Evolutionary conservation across 2,113 vertebrate species (phyloP), one percentile per base, ranked within the genome.

Genomic region (Siphamia tubifer): DNA sequence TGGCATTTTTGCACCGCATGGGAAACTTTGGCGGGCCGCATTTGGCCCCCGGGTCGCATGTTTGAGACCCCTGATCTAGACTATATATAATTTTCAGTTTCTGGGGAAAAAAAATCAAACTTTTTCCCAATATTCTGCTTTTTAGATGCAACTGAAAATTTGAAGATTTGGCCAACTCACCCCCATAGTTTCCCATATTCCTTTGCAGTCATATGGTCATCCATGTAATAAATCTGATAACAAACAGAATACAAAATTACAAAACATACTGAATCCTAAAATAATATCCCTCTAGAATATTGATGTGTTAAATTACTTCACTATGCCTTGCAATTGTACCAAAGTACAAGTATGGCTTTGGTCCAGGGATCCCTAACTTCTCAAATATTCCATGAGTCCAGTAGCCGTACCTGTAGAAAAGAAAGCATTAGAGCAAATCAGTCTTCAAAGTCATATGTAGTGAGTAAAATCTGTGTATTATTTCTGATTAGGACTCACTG

Each of bases 131-230:
- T n/a, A n/a, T n/a, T n/a, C n/a, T n/a, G n/a, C n/a, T n/a, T n/a
- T n/a, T n/a, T n/a, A n/a, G n/a, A n/a, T n/a, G n/a, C n/a, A n/a
- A n/a, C n/a, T n/a, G n/a, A n/a, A n/a, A n/a, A n/a, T 6, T 43
- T 4, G 3, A 34, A 19, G 25, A 20, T 4, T 35, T 25, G 52
- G 17, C 40, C 3, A 4, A 75, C 82, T 74, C 30, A 81, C 79
- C 77, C 77, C 64, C 70, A 87, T 5, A 83, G 1, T 68, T 4
- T 71, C 4, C 74, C 85, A 56, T 71, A 83, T 44, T 43, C 67
- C 20, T 31, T 13, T 34, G 55, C 74, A 24, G 11, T 24, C 27
- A 23, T 8, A 0, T 0, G 1, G 31, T 81, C 79, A n/a, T 16
- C 79, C 2, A 76, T 1, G 53, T 45, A 83, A 44, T 77, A 68